These are phyloP conservation scores for Apogon hyalosoma DNA, from an alignment of 2,797 vertebrate genomes.

Conservation along the genomic window DNA sequence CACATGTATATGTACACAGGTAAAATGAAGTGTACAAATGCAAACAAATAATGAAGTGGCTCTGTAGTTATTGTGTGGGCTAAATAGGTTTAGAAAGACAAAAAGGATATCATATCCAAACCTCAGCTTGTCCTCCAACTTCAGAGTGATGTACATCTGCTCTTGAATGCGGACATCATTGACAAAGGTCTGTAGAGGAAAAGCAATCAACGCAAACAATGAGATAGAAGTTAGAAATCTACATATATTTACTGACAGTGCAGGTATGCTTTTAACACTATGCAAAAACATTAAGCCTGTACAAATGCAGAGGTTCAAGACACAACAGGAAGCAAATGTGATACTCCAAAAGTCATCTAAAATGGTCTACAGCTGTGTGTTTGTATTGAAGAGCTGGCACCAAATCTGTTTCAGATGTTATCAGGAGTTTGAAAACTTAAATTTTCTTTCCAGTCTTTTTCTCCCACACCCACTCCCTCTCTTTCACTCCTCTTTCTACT, in stretches of 20 bases:
- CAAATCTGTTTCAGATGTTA: no score
- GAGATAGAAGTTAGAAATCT: not conserved
- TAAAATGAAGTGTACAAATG: not conserved
- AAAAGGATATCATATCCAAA: slow-evolving; percentile 99
- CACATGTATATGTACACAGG: not conserved
- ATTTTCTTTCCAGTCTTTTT: slow-evolving; percentile 24
- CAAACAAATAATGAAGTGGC: not conserved
- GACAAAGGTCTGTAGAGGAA: slow-evolving; percentile 92
- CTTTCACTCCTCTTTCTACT: slow-evolving; percentile 20
- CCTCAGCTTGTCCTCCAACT: slow-evolving; percentile 96
- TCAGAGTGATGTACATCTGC: slow-evolving; percentile 97
- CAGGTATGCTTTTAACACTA: no score
- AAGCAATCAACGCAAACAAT: not conserved
- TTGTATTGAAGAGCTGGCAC: no score
- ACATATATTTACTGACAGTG: no score
- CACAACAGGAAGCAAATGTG: no score
- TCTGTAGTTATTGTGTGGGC: not conserved
- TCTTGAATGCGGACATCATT: slow-evolving; percentile 98
- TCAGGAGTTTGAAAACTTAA: no score
- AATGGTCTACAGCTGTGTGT: no score
- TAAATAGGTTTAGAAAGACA: not conserved
- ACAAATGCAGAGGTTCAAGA: no score
- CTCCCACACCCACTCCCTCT: slow-evolving; percentile 1
- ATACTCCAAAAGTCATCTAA: no score
- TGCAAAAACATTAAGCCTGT: no score